phyloP scores from a whole-genome alignment of 2,888 invertebrate genomes.

The Cacoxenus indagator region DNA sequence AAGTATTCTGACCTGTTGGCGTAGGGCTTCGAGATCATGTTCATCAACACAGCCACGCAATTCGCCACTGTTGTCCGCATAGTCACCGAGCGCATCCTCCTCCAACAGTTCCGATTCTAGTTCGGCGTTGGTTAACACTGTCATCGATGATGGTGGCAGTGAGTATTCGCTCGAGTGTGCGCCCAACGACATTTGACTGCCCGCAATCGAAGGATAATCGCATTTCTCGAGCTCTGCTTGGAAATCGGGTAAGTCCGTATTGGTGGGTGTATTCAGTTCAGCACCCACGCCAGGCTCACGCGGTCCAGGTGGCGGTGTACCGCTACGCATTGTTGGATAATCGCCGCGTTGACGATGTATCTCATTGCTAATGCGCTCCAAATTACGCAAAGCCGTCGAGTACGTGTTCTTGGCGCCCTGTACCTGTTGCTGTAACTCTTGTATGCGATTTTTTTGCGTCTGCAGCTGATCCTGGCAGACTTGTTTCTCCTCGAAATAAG shows the following conservation, averaged over 20 bases:
- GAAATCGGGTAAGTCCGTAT: slow-evolving; percentile 71
- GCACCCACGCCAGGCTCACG: slow-evolving; percentile 83
- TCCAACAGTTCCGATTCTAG: slow-evolving; percentile 44
- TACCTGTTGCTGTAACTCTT: slow-evolving; percentile 84
- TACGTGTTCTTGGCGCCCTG: slow-evolving; percentile 82
- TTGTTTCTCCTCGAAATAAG: slow-evolving; percentile 92
- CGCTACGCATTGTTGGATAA: slow-evolving; percentile 49
- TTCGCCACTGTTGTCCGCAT: slow-evolving; percentile 50
- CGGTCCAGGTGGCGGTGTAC: slow-evolving; percentile 65
- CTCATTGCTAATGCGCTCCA: slow-evolving; percentile 93
- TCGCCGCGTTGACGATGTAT: slow-evolving; percentile 77
- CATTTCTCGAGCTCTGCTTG: slow-evolving; percentile 75
- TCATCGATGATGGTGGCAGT: slow-evolving; percentile 45
- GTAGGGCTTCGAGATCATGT: slow-evolving; percentile 77
- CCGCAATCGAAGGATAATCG: slow-evolving; percentile 72
- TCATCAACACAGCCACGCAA: slow-evolving; percentile 59
- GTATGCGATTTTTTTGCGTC: slow-evolving; percentile 87
- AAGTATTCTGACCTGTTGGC: slow-evolving; percentile 79
- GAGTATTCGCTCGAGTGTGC: slow-evolving; percentile 23
- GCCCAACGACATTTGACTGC: slow-evolving; percentile 72
- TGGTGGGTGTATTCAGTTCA: slow-evolving; percentile 72
- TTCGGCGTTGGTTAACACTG: slow-evolving; percentile 13
- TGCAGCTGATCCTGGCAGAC: slow-evolving; percentile 88
- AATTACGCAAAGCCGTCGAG: slow-evolving; percentile 83
- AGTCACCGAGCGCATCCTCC: slow-evolving; percentile 48